A percentile compares a stretch with the other conserved stretches of the same genome.
phyloP scores from a whole-genome alignment of 2,797 vertebrate genomes.

The Cuculus canorus region DNA sequence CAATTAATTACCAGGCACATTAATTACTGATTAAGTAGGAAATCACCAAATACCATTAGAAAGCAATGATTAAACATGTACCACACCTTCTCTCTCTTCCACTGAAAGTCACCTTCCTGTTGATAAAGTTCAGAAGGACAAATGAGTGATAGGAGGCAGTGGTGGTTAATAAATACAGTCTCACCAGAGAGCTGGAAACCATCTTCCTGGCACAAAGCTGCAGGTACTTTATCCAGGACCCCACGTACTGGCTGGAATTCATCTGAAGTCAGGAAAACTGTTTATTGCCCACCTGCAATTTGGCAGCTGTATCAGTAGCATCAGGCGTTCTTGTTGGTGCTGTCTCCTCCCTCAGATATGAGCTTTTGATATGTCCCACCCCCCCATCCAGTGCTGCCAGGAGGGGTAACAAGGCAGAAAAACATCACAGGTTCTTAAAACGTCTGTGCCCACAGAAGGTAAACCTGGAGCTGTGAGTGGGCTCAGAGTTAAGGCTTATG shows the following conservation, averaged over 20 bases:
- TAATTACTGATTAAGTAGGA: constrained; percentile 73
- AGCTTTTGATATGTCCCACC: neutral
- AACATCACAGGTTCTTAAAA: neutral
- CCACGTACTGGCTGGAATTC: neutral
- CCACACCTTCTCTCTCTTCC: constrained; percentile 36
- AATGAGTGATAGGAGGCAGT: neutral
- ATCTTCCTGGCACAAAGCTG: neutral
- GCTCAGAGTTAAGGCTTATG: neutral
- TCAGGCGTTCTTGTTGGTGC: neutral
- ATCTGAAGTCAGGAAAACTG: neutral
- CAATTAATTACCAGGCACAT: constrained; percentile 67
- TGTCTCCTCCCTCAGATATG: neutral
- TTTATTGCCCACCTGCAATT: neutral
- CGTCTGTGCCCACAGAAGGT: neutral
- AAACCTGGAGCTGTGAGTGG: neutral
- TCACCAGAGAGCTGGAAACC: neutral
- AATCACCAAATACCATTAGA: constrained; percentile 60
- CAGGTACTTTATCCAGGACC: neutral
- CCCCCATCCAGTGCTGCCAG: neutral
- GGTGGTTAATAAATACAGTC: neutral
- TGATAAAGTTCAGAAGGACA: constrained; percentile 32
- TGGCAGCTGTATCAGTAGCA: neutral
- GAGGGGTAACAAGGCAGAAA: neutral
- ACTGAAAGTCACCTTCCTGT: constrained; percentile 55
- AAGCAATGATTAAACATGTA: constrained; percentile 50